These are phyloP conservation scores for Edolisoma coerulescens DNA, from an alignment of 2,113 vertebrate species.

Conservation along the genomic window DNA sequence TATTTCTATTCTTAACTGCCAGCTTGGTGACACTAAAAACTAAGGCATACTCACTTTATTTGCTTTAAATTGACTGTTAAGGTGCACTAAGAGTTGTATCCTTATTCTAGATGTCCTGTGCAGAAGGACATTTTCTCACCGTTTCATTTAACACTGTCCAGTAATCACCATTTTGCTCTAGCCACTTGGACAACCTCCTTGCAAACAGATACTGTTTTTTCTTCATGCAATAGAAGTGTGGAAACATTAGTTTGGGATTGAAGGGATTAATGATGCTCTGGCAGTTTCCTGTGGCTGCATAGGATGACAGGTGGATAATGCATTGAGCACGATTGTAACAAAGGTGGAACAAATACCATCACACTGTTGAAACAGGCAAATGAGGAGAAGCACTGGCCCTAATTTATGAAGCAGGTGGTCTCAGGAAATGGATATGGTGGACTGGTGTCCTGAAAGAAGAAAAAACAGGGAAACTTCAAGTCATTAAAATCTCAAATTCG, in stretches of 20 bases:
- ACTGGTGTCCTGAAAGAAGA: not conserved
- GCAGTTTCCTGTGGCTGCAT: not conserved
- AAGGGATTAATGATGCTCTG: not conserved
- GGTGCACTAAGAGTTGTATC: not conserved
- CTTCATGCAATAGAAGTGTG: not conserved
- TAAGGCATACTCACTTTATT: not conserved
- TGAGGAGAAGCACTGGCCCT: not conserved
- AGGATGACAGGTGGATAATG: not conserved
- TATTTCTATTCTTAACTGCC: not conserved
- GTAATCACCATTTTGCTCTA: not conserved
- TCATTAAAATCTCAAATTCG: not conserved
- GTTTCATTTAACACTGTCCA: not conserved
- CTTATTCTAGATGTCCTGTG: not conserved
- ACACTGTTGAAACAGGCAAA: not conserved
- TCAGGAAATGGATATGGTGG: not conserved
- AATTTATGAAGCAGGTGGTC: not conserved
- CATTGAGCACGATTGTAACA: fast-evolving
- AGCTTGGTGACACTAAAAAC: not conserved
- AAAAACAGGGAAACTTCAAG: not conserved
- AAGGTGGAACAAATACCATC: not conserved
- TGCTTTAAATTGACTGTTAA: not conserved
- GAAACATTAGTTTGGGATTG: not conserved
- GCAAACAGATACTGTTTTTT: not conserved
- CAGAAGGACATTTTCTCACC: not conserved
- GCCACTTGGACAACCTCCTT: not conserved